These are phyloP conservation scores for Isichthys henryi DNA, from an alignment of 2,113 vertebrate species.

Conservation along the genomic window DNA sequence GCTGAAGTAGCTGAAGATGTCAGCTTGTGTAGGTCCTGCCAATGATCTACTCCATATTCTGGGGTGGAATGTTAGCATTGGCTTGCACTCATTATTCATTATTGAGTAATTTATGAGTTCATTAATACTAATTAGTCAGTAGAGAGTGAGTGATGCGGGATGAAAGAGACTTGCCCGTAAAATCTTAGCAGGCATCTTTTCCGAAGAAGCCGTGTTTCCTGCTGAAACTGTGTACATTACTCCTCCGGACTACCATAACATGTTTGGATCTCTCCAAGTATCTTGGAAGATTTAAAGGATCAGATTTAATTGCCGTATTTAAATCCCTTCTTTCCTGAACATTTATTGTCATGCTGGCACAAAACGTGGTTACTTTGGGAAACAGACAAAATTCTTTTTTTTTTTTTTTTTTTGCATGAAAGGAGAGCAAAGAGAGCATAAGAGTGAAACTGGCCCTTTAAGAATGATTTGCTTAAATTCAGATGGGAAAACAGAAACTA, in stretches of 20 bases:
- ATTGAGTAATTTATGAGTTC: neutral
- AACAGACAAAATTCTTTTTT: neutral
- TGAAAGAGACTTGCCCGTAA: neutral
- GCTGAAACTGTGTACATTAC: neutral
- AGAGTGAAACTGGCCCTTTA: neutral
- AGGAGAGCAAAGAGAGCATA: neutral
- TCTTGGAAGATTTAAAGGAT: neutral
- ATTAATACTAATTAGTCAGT: neutral
- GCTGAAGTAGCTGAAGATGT: neutral
- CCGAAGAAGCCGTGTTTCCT: neutral
- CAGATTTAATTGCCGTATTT: neutral
- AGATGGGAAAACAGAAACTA: neutral
- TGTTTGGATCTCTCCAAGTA: neutral
- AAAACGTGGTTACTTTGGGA: neutral
- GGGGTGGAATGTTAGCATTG: neutral
- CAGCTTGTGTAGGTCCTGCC: neutral
- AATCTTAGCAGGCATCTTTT: neutral
- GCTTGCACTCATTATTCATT: neutral
- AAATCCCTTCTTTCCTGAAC: neutral
- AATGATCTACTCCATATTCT: neutral
- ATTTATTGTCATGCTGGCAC: neutral
- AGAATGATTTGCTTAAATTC: neutral
- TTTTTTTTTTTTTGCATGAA: neutral
- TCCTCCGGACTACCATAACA: neutral
- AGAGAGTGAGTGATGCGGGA: neutral